Evolutionary conservation across 2,888 invertebrate species (phyloP).

Genomic region (Drosophila demipolita): DNA sequence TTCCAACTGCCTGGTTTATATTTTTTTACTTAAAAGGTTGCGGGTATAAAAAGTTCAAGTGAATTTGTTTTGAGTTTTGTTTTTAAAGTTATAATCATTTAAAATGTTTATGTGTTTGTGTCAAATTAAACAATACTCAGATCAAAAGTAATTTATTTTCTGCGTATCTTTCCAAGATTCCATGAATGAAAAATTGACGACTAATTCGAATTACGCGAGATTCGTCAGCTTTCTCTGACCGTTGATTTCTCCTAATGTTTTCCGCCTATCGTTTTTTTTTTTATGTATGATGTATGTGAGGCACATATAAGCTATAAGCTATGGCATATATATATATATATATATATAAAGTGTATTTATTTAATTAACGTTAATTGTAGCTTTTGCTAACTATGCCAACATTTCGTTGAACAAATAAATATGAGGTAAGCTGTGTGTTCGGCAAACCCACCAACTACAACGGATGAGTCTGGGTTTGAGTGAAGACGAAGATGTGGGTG

Average conservation of each 20-base stretch:
- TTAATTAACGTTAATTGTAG: slow-evolving; percentile 64
- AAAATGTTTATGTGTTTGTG: not conserved
- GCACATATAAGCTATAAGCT: not conserved
- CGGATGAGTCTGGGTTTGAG: not conserved
- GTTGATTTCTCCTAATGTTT: slow-evolving; percentile 11
- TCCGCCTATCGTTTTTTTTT: not conserved
- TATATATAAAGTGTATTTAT: slow-evolving; percentile 47
- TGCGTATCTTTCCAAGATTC: not conserved
- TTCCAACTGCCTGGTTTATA: not conserved
- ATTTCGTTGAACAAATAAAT: slow-evolving; percentile 65
- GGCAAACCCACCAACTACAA: not conserved
- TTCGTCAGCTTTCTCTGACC: slow-evolving; percentile 2
- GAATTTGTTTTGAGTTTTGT: not conserved
- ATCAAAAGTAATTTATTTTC: not conserved
- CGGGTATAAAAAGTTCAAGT: not conserved
- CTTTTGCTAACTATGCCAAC: slow-evolving; percentile 50
- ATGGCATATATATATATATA: not conserved
- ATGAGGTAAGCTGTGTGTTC: slow-evolving; percentile 65
- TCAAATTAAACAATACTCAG: not conserved
- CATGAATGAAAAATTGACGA: not conserved
- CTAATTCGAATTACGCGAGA: not conserved
- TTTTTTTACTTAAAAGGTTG: not conserved
- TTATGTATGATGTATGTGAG: not conserved
- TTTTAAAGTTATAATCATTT: not conserved
- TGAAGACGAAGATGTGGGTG: not conserved